These are phyloP conservation scores for Drosophila repletoides DNA, from an alignment of 1,140 invertebrate species.

Conservation along the genomic window DNA sequence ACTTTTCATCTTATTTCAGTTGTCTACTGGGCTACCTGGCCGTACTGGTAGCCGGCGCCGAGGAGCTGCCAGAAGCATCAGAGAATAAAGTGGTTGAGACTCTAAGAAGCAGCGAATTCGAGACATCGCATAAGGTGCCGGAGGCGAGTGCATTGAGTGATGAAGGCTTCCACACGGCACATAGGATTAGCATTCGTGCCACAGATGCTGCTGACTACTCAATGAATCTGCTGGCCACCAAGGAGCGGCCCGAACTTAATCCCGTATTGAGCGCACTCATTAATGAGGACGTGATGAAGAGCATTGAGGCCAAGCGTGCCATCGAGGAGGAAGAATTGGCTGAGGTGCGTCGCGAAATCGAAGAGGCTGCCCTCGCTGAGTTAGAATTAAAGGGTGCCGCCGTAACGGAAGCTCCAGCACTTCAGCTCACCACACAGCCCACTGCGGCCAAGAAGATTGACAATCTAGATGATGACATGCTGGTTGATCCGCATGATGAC, in stretches of 20 bases:
- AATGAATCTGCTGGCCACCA: conserved; percentile 76
- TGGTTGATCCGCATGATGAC: conserved; percentile 66
- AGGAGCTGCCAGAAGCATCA: conserved; percentile 10
- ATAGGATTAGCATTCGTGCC: conserved; percentile 62
- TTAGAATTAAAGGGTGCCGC: conserved; percentile 18
- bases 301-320: conserved; percentile 79
- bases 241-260: conserved; percentile 79
- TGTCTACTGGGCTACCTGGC: conserved; percentile 52
- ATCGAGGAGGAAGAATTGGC: conserved; percentile 77
- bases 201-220: conserved; percentile 58
- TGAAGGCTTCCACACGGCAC: conserved; percentile 73
- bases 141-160: conserved; percentile 37
- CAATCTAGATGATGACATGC: conserved; percentile 56
- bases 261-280: conserved; percentile 78
- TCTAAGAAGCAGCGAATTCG: conserved; percentile 38
- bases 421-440: conserved; percentile 51
- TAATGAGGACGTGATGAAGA: conserved; percentile 82
- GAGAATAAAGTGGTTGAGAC: conserved; percentile 2
- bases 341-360: conserved; percentile 63
- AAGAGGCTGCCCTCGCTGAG: conserved; percentile 49
- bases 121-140: conserved; percentile 75
- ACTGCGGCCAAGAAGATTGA: conserved; percentile 56
- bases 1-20: conserved; percentile 13
- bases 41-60: conserved; percentile 34
- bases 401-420: conserved; percentile 39